Evolutionary conservation across 2,888 invertebrate genomes (phyloP).

Genomic region (Leptopilina syphax): DNA sequence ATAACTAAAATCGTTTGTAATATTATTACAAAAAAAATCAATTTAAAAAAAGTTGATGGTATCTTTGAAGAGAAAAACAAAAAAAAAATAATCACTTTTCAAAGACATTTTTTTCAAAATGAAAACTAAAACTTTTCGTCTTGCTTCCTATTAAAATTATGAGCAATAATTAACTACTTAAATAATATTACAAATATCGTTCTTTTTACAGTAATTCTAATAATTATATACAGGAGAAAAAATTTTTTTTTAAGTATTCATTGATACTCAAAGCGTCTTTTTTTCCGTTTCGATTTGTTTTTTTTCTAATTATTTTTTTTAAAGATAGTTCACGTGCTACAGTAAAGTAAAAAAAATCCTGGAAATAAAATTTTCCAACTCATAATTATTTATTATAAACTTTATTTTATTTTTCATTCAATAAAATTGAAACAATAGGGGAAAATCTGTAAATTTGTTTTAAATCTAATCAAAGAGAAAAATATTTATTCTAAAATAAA

Average conservation of each 20-base stretch:
- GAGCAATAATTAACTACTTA: conserved; percentile 38
- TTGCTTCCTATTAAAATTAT: conserved; percentile 13
- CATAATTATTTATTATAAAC: too few species aligned
- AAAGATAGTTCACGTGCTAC: too few species aligned
- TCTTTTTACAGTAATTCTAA: conserved; percentile 14
- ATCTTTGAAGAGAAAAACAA: conserved; percentile 5
- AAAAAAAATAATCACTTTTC: not conserved
- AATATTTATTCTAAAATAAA: too few species aligned
- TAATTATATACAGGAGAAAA: conserved; percentile 25
- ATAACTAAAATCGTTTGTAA: conserved; percentile 18
- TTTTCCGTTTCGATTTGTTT: conserved; percentile 25
- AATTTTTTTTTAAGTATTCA: conserved; percentile 17
- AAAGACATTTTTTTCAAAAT: not conserved
- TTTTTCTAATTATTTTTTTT: conserved; percentile 22
- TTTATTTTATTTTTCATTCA: too few species aligned
- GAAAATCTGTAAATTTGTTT: not conserved
- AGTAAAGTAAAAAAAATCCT: too few species aligned
- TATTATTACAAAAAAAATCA: not conserved
- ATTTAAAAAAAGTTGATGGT: not conserved
- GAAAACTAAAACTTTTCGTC: not conserved
- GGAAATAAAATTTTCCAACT: too few species aligned
- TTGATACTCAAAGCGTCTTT: conserved; percentile 32
- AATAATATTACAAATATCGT: conserved; percentile 30
- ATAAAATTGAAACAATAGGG: too few species aligned
- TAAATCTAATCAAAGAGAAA: too few species aligned